phyloP scores from a whole-genome alignment of 2,888 invertebrate species.

The Erpobdella octoculata region DNA sequence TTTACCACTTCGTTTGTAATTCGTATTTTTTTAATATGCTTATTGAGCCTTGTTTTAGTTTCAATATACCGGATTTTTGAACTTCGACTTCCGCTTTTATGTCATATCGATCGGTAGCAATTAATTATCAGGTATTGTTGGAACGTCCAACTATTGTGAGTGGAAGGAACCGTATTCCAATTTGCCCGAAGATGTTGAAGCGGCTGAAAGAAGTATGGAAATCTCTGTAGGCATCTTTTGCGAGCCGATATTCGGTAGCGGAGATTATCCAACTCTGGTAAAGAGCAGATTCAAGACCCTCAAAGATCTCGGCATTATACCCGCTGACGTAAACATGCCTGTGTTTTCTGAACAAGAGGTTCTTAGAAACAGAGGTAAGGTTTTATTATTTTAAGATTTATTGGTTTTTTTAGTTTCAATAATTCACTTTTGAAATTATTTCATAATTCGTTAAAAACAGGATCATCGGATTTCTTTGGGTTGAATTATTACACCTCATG shows the following conservation, averaged over 20 bases:
- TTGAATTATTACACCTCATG: slow-evolving; percentile 64
- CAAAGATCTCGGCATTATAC: slow-evolving; percentile 27
- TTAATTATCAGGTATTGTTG: slow-evolving; percentile 35
- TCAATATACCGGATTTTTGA: too few relatives aligned
- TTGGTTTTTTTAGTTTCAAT: background rate
- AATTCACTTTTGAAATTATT: too few relatives aligned
- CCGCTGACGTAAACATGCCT: slow-evolving; percentile 42
- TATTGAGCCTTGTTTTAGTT: too few relatives aligned
- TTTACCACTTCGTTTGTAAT: too few relatives aligned
- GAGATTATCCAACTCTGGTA: slow-evolving; percentile 39
- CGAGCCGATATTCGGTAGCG: slow-evolving; percentile 45
- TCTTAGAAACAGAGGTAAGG: slow-evolving; percentile 39
- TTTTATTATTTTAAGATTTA: background rate
- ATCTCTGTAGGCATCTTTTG: slow-evolving; percentile 45
- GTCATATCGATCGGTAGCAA: too few relatives aligned
- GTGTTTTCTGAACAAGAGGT: slow-evolving; percentile 46
- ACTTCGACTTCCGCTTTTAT: too few relatives aligned
- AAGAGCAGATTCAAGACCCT: slow-evolving; percentile 26
- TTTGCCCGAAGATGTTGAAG: slow-evolving; percentile 30
- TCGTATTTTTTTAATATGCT: too few relatives aligned
- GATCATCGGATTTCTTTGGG: slow-evolving; percentile 66
- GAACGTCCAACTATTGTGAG: slow-evolving; percentile 36
- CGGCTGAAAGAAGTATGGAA: slow-evolving; percentile 32
- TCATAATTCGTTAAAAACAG: slow-evolving; percentile 40
- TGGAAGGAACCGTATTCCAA: slow-evolving; percentile 36